These are phyloP conservation scores for Caenorhabditis virilis DNA, from an alignment of 2,888 invertebrate species.

Conservation along the genomic window DNA sequence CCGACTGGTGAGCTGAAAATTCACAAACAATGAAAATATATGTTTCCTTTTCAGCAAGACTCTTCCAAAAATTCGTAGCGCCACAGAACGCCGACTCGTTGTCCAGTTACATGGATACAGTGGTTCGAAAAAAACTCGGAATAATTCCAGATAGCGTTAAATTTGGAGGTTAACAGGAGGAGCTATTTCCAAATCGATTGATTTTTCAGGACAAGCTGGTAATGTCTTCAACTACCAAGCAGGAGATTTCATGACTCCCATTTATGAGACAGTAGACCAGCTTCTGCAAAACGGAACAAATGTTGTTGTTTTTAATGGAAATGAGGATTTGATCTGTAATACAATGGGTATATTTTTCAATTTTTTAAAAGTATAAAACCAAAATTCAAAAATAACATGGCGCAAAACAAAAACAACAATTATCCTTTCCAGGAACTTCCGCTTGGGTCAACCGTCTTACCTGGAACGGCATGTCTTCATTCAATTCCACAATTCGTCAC, in stretches of 20 bases:
- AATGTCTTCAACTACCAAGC: slow-evolving; percentile 75
- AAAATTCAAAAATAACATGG: neutral
- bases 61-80: slow-evolving; percentile 55
- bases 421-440: slow-evolving; percentile 73
- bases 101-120: slow-evolving; percentile 74
- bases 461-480: slow-evolving; percentile 76
- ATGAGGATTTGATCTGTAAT: slow-evolving; percentile 83
- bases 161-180: slow-evolving; percentile 77
- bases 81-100: slow-evolving; percentile 57
- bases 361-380: neutral
- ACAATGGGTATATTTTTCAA: slow-evolving; percentile 76
- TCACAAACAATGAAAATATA: too few relatives aligned
- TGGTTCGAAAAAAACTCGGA: slow-evolving; percentile 76
- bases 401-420: neutral
- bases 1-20: too few relatives aligned
- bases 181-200: too few relatives aligned
- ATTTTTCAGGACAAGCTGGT: slow-evolving; percentile 72
- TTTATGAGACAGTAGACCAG: slow-evolving; percentile 72
- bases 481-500: slow-evolving; percentile 70
- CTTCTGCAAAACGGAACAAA: slow-evolving; percentile 71
- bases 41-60: slow-evolving; percentile 34
- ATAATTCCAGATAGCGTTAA: slow-evolving; percentile 75
- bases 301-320: slow-evolving; percentile 79
- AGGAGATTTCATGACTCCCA: slow-evolving; percentile 83
- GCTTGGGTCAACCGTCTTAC: slow-evolving; percentile 79